Percentiles rank a stretch among this genome's conserved stretches.
These are phyloP conservation scores for Diachasma alloeum DNA, from an alignment of 1,140 invertebrate genomes.

Conservation along the genomic window DNA sequence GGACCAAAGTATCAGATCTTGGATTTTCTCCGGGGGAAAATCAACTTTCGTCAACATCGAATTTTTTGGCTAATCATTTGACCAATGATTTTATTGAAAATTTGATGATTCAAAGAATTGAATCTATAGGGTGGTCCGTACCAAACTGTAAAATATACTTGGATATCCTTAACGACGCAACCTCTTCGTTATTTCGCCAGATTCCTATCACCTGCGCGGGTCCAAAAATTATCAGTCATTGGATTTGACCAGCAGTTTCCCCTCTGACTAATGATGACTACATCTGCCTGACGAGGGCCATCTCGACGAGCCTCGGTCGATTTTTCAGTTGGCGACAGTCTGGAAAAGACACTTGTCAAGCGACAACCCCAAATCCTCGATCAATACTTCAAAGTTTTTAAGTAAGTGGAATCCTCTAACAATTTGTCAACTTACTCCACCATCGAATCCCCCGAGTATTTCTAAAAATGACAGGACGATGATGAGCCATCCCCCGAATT, in stretches of 20 bases:
- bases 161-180: no score
- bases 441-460: background rate
- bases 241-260: background rate
- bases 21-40: no score
- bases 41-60: no score
- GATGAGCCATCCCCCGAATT: background rate
- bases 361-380: background rate
- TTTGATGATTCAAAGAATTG: no score
- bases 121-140: no score
- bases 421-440: background rate
- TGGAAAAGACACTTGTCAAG: background rate
- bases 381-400: background rate
- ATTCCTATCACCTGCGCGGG: no score
- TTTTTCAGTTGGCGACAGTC: constrained; percentile 14
- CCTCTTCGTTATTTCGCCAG: no score
- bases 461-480: background rate
- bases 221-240: background rate
- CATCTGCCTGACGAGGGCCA: background rate
- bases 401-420: background rate
- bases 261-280: background rate
- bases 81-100: no score
- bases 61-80: no score
- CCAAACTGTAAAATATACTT: no score
- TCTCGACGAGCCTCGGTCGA: background rate
- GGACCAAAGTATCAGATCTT: no score